phyloP scores from a whole-genome alignment of 2,113 vertebrate genomes.

The Gallinago paraguaiae region DNA sequence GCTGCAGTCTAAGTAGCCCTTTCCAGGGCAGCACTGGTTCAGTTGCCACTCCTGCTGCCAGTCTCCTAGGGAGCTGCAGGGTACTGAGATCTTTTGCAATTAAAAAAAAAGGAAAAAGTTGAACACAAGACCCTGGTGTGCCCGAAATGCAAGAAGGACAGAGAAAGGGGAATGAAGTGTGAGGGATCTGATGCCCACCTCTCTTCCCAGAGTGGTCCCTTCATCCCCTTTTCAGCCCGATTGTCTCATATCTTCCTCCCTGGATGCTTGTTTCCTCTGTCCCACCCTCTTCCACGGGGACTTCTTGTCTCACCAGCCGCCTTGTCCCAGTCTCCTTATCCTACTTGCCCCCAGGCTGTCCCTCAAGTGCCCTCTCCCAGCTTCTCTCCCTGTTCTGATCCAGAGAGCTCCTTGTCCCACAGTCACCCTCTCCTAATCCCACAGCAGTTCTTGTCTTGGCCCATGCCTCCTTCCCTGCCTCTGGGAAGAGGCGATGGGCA shows the following conservation, averaged over 20 bases:
- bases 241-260: background rate
- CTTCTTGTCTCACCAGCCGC: background rate
- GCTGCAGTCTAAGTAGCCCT: background rate
- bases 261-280: background rate
- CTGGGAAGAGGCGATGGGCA: background rate
- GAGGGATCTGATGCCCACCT: background rate
- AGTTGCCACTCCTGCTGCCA: background rate
- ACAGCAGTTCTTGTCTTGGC: background rate
- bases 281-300: background rate
- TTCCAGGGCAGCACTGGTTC: background rate
- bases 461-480: background rate
- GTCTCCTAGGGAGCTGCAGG: background rate
- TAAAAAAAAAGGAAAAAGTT: background rate
- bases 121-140: background rate
- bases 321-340: background rate
- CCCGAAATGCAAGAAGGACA: background rate
- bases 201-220: background rate
- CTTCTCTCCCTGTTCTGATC: background rate
- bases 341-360: background rate
- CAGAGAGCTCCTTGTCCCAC: background rate
- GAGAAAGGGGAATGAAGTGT: background rate
- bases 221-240: background rate
- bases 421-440: background rate
- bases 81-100: background rate
- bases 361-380: background rate